Percentiles rank a stretch among this genome's conserved stretches.
Conservation (phyloP, 23 tunicate species). For the Phallusia fumigata region DNA sequence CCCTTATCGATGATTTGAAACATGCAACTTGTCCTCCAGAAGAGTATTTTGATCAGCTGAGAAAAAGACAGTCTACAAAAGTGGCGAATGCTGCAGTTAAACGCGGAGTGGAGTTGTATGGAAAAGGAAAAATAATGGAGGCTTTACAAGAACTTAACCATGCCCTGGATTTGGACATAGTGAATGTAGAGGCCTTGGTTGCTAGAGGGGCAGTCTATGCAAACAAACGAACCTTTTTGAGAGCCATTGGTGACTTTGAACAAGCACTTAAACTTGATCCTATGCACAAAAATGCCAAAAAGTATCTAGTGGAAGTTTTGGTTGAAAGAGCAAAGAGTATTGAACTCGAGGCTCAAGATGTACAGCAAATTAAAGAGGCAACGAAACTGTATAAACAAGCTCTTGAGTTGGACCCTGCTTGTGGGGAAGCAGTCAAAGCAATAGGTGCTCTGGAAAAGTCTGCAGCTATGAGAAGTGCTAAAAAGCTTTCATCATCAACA, state of each 20-base stretch:
- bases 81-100: conserved; percentile 70
- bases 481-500: conserved; percentile 10
- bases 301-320: conserved; percentile 69
- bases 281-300: conserved; percentile 82
- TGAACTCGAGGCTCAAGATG: conserved; percentile 37
- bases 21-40: conserved; percentile 18
- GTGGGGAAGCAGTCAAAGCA: conserved; percentile 64
- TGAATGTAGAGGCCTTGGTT: conserved; percentile 92
- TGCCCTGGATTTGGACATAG: conserved; percentile 83
- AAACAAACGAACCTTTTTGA: conserved; percentile 50
- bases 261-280: conserved; percentile 60
- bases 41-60: conserved; percentile 54
- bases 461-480: neutral
- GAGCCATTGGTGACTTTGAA: conserved; percentile 88
- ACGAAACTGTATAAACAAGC: conserved; percentile 51
- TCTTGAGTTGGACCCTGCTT: conserved; percentile 53
- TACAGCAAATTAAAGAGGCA: conserved; percentile 62
- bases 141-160: conserved; percentile 82
- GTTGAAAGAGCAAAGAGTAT: conserved; percentile 81
- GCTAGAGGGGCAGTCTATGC: conserved; percentile 97
- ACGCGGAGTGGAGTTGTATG: conserved; percentile 64
- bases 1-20: conserved; percentile 44
- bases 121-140: conserved; percentile 48
- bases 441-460: conserved; percentile 35
- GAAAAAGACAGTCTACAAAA: conserved; percentile 70